Evolutionary conservation across 2,113 vertebrate genomes (phyloP).

Genomic region (Dicaeum eximium): DNA sequence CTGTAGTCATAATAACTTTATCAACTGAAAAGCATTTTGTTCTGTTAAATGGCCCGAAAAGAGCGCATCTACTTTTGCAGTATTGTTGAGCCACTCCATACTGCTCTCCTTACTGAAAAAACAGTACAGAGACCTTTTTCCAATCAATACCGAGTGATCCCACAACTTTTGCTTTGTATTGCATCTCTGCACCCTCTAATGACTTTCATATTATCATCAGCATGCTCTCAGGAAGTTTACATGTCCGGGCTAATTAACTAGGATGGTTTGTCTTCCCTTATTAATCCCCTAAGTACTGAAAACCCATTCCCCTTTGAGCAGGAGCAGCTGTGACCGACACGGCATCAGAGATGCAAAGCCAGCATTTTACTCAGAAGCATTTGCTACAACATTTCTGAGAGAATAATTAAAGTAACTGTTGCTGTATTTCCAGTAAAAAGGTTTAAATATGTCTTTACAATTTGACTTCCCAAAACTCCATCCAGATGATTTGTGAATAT

Average conservation of each 20-base stretch:
- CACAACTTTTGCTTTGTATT: neutral
- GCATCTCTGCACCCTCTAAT: neutral
- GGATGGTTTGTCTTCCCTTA: conserved; percentile 30
- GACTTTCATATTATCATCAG: neutral
- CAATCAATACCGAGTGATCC: neutral
- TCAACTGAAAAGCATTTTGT: neutral
- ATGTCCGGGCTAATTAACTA: conserved; percentile 48
- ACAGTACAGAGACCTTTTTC: neutral
- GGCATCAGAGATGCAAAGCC: neutral
- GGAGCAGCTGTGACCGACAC: neutral
- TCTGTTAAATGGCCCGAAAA: neutral
- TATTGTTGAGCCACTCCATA: neutral
- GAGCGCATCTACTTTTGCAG: neutral
- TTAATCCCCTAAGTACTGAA: conserved; percentile 22
- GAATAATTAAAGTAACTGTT: neutral
- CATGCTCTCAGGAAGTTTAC: conserved; percentile 43
- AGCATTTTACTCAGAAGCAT: neutral
- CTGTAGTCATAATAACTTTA: neutral
- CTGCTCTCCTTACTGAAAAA: neutral
- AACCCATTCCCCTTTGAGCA: conserved; percentile 13
- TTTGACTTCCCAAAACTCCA: neutral
- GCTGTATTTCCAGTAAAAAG: neutral
- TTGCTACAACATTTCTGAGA: neutral
- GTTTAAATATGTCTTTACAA: neutral
- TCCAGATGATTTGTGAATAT: neutral